Percentiles rank a stretch among this genome's conserved stretches.
These are phyloP conservation scores for Lydus trimaculatus DNA, from an alignment of 2,888 invertebrate species.

Conservation along the genomic window DNA sequence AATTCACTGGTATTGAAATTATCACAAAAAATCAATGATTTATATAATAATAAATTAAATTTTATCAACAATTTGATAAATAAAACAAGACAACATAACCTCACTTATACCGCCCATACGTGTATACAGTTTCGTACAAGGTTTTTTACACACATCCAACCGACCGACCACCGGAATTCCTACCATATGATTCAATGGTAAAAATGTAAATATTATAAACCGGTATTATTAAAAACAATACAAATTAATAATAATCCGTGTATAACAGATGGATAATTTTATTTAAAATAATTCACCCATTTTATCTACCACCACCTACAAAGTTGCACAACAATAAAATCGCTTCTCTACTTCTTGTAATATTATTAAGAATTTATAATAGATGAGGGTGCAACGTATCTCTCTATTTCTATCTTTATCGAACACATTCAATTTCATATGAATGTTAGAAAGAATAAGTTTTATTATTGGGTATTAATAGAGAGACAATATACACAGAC, in stretches of 20 bases:
- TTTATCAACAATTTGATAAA: background rate
- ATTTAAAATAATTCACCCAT: background rate
- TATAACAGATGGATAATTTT: too few species aligned
- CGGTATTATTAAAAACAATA: too few species aligned
- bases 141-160: slow-evolving; percentile 29
- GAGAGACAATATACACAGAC: background rate
- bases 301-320: slow-evolving; percentile 6
- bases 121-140: slow-evolving; percentile 13
- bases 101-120: slow-evolving; percentile 37
- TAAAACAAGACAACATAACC: slow-evolving; percentile 33
- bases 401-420: slow-evolving; percentile 1
- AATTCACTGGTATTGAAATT: background rate
- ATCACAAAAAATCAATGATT: background rate
- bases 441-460: background rate
- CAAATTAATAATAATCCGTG: too few species aligned
- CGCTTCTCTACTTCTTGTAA: background rate
- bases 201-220: background rate
- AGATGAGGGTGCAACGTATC: slow-evolving; percentile 9
- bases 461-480: too few species aligned
- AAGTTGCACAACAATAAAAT: slow-evolving; percentile 14
- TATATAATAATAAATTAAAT: background rate
- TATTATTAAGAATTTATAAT: background rate
- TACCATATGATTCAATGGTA: slow-evolving; percentile 37
- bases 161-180: slow-evolving; percentile 38
- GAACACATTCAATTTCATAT: background rate